phyloP scores from a whole-genome alignment of 2,797 vertebrate species.

The Channa striata region DNA sequence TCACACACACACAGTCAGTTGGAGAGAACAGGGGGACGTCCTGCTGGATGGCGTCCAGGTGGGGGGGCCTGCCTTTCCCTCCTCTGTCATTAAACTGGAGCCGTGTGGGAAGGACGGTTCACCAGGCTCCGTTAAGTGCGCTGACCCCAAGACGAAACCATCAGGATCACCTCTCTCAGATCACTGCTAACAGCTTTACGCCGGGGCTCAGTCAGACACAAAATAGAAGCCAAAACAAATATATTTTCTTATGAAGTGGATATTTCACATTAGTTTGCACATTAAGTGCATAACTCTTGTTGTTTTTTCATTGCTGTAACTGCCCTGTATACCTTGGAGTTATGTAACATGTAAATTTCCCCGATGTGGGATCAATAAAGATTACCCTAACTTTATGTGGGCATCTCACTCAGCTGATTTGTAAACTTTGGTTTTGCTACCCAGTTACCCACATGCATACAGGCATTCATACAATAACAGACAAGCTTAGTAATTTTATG shows the following conservation, averaged over 20 bases:
- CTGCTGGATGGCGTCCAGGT: slow-evolving; percentile 64
- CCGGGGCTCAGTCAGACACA: slow-evolving; percentile 45
- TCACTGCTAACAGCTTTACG: slow-evolving; percentile 22
- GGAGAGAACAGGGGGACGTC: slow-evolving; percentile 29
- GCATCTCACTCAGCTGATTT: no score
- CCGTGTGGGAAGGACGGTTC: slow-evolving; percentile 51
- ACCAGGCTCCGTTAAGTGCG: slow-evolving; percentile 45
- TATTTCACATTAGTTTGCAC: no score
- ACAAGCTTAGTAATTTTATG: background rate
- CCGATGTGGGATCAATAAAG: no score
- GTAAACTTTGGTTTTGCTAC: no score
- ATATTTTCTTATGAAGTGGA: no score
- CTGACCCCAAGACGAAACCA: slow-evolving; percentile 42
- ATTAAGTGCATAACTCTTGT: no score
- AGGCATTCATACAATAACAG: no score
- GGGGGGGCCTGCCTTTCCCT: slow-evolving; percentile 39
- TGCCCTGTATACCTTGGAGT: no score
- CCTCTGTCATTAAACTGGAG: slow-evolving; percentile 47
- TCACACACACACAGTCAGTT: background rate
- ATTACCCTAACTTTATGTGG: no score
- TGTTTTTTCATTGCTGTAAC: no score
- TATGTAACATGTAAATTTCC: no score
- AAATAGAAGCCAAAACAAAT: slow-evolving; percentile 1
- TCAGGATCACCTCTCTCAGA: slow-evolving; percentile 33
- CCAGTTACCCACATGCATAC: no score